These are phyloP conservation scores for Stegostoma tigrinum DNA, from an alignment of 2,113 vertebrate species.

Conservation along the genomic window DNA sequence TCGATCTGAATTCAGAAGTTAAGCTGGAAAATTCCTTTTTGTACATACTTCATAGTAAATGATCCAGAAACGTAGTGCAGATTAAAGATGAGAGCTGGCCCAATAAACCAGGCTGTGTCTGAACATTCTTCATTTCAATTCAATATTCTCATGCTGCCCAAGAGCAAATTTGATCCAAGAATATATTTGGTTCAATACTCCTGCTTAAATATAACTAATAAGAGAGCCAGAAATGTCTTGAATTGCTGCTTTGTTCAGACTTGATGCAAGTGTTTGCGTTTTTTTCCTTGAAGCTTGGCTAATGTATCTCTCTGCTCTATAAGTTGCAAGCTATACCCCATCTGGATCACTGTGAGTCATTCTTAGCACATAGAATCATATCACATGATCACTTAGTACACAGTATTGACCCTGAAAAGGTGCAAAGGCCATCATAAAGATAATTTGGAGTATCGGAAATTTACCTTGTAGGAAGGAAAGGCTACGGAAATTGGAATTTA, in stretches of 20 bases:
- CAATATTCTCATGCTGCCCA: neutral
- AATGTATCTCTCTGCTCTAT: neutral
- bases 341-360: neutral
- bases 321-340: neutral
- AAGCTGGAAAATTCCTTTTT: neutral
- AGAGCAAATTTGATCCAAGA: neutral
- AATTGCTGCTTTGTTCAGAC: neutral
- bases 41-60: neutral
- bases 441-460: neutral
- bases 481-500: neutral
- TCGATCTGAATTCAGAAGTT: neutral
- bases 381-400: neutral
- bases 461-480: neutral
- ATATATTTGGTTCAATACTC: neutral
- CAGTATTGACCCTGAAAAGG: neutral
- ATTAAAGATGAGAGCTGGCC: neutral
- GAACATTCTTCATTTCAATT: neutral
- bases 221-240: neutral
- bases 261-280: neutral
- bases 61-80: neutral
- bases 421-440: neutral
- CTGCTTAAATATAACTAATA: neutral
- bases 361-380: neutral
- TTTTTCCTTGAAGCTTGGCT: neutral
- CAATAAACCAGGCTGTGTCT: neutral